phyloP scores from a whole-genome alignment of 1,140 invertebrate species.

The Augochlora pura region DNA sequence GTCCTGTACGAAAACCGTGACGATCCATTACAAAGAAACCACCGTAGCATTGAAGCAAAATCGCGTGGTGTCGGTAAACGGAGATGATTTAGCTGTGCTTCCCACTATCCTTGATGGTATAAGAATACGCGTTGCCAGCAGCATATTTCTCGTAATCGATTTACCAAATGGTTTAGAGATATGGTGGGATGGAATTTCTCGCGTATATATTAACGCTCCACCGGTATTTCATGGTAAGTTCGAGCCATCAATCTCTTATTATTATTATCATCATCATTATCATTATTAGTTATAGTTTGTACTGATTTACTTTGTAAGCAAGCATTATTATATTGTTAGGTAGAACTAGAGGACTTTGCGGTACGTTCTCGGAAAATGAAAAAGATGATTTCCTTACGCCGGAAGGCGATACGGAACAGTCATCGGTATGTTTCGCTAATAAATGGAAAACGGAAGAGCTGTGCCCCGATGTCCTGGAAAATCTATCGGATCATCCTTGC shows the following conservation, averaged over 20 bases:
- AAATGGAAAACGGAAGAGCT: slow-evolving; percentile 92
- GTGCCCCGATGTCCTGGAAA: slow-evolving; percentile 83
- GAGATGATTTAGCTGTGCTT: slow-evolving; percentile 84
- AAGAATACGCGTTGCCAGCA: slow-evolving; percentile 87
- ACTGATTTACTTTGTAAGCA: no score
- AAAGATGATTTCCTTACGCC: slow-evolving; percentile 94
- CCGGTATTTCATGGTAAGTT: slow-evolving; percentile 84
- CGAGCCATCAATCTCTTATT: no score
- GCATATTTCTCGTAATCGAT: slow-evolving; percentile 86
- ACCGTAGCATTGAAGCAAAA: slow-evolving; percentile 87
- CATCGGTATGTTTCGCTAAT: slow-evolving; percentile 89
- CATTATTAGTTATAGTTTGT: no score
- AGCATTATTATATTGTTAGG: slow-evolving; percentile 41
- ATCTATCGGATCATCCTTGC: slow-evolving; percentile 85
- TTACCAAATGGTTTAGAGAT: slow-evolving; percentile 88
- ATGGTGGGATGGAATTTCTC: slow-evolving; percentile 91
- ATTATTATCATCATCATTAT: no score
- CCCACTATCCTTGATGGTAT: slow-evolving; percentile 82
- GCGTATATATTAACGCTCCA: slow-evolving; percentile 91
- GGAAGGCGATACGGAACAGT: slow-evolving; percentile 90
- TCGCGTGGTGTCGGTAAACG: slow-evolving; percentile 85
- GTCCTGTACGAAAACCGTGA: slow-evolving; percentile 91
- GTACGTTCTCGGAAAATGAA: slow-evolving; percentile 92
- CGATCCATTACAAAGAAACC: slow-evolving; percentile 78
- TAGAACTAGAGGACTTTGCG: slow-evolving; percentile 87